Evolutionary conservation across 2,113 vertebrate genomes (phyloP).

Genomic region (Carettochelys insculpta): DNA sequence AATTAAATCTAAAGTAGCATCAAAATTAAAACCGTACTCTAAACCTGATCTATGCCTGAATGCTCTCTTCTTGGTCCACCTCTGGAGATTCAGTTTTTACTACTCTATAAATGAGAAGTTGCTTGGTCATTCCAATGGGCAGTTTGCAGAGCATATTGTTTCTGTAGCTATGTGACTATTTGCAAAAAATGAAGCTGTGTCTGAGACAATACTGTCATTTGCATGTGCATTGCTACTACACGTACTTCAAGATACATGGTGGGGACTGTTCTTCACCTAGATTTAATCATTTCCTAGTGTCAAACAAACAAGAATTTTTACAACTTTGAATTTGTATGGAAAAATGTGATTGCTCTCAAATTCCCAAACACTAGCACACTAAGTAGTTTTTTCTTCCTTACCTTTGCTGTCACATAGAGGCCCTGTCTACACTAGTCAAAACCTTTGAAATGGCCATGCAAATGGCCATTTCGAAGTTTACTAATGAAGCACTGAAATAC

Average conservation of each 20-base stretch:
- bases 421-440: too few species aligned
- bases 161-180: background rate
- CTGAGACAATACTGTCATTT: background rate
- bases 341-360: background rate
- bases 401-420: background rate
- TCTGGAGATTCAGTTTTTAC: background rate
- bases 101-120: background rate
- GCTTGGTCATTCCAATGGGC: background rate
- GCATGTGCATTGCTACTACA: background rate
- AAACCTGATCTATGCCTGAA: background rate
- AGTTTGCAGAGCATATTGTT: background rate
- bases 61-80: background rate
- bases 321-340: background rate
- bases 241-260: background rate
- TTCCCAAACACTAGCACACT: background rate
- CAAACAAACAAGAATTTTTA: accelerated
- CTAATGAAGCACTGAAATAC: too few species aligned
- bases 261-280: background rate
- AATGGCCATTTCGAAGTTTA: too few species aligned
- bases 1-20: background rate
- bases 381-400: background rate
- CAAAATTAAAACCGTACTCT: background rate
- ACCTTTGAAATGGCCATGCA: too few species aligned
- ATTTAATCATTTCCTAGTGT: background rate
- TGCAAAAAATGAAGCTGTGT: background rate